Base-by-base conservation (phyloP, 2,888 invertebrate species). In the Atethmia centrago region DNA sequence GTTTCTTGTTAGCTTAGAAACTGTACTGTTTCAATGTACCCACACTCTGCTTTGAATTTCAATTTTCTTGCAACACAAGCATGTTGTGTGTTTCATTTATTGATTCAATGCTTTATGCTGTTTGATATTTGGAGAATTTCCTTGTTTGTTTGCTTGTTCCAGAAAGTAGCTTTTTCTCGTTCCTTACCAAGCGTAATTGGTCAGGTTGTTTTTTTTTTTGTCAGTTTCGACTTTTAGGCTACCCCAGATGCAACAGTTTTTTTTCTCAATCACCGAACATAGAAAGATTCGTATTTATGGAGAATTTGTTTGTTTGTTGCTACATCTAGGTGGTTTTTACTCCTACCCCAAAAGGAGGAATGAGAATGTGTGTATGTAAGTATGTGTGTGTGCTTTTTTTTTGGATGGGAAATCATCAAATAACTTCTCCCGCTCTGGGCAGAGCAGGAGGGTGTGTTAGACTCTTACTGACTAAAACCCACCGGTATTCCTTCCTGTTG, bases 1-100 rank as follows among this genome's bases (percentile, higher is more conserved):
- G 85, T 81, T 88, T 84, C 87, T 88, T 85, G 85, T 82, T 80
- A 87, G 85, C 84, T 87, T 81, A 74, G 74, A 69, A 66, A 81
- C 71, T 80, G 82, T 53, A 64, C 62, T 80, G 82, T 67, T 61
- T 77, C 75, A 74, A 12, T 73, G 56, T 64, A 70, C 49, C 16
- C 8, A 63, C 64, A 72, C 51, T 62, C 71, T 74, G 69, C 66
- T 47, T 77, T 78, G 85, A 87, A 89, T 90, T 90, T 80, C 88
- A 82, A 87, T 85, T 79, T 75, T 80, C 78, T 82, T 74, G 66
- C 58, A 40, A 63, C 62, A 66, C 69, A 53, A 71, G 63, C 67
- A 65, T 7, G 40, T 40, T 63, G 36, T 62, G 42, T 69, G 63
- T 73, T 79, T 79, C 56, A 67, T 51, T 45, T 61, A 78, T 82